Evolutionary conservation across 2,888 invertebrate genomes (phyloP), one percentile per base, ranked within the genome.

Genomic region (Lomographa bimaculata): DNA sequence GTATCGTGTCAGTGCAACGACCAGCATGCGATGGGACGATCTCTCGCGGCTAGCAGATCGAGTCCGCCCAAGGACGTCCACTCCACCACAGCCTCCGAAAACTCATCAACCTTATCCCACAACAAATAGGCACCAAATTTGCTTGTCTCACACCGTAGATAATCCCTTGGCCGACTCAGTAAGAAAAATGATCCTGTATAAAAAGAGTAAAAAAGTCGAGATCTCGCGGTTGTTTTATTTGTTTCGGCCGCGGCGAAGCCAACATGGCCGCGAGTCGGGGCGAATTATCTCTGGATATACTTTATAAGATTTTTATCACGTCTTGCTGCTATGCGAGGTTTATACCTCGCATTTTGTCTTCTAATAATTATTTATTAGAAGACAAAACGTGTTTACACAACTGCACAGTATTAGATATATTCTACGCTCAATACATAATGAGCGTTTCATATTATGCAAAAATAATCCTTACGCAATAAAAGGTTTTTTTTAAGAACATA

Each of bases 171-270:
- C 65, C 68, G 60, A 71, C 71, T 75, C 74, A 68, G 78, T 73
- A 86, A 87, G 87, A 89, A 89, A 89, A 87, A 89, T 87, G 79
- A 89, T 89, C 89, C 87, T 89, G 86, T 84, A 81, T 77, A 82
- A 82, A 87, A 85, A 84, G 81, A 71, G 70, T 67, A 70, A 76
- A 85, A n/a, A 81, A 81, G 70, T 59, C 46, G 55, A 64, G 64
- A 76, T 69, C 74, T 76, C 69, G 76, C 71, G 71, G 79, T 86
- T 77, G 86, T 87, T 87, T 89, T 87, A 83, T 86, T 87, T 81
- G 78, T 69, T 80, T 56, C 57, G 71, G 73, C 71, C 69, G 65
- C 73, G 71, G 64, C 67, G 71, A 68, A 81, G 74, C 69, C 82
- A 87, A 81, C 76, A 87, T 87, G 89, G 89, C 87, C 71, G 84